A percentile compares a stretch with the other conserved stretches of the same genome.
phyloP scores from a whole-genome alignment of 2,797 vertebrate species.

The Sparidentex hasta region DNA sequence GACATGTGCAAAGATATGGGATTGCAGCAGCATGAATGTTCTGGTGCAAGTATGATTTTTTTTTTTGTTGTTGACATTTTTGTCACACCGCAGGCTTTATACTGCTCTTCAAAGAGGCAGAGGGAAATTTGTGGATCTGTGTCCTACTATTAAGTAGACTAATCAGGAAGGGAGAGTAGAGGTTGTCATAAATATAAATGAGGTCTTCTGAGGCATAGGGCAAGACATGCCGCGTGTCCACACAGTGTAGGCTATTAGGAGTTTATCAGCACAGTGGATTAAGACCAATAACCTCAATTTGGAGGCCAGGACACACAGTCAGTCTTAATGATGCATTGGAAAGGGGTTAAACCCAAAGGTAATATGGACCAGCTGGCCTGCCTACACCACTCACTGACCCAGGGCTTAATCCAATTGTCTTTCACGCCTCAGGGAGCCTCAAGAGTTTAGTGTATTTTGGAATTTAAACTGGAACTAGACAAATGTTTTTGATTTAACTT shows the following conservation, averaged over 20 bases:
- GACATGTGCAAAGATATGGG: slow-evolving; percentile 47
- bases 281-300: slow-evolving; percentile 79
- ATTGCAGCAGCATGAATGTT: slow-evolving; percentile 38
- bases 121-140: slow-evolving; percentile 78
- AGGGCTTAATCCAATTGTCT: slow-evolving; percentile 65
- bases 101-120: slow-evolving; percentile 61
- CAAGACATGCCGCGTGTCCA: slow-evolving; percentile 68
- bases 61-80: slow-evolving; percentile 63
- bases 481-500: too few relatives aligned
- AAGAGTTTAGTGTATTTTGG: slow-evolving; percentile 38
- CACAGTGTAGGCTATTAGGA: slow-evolving; percentile 71
- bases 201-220: slow-evolving; percentile 69
- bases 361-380: slow-evolving; percentile 68
- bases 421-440: slow-evolving; percentile 51
- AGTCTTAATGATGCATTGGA: slow-evolving; percentile 72
- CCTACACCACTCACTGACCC: slow-evolving; percentile 62
- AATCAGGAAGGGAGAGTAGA: slow-evolving; percentile 81
- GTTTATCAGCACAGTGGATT: slow-evolving; percentile 80
- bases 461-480: slow-evolving; percentile 2
- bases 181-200: slow-evolving; percentile 86
- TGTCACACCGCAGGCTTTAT: slow-evolving; percentile 71
- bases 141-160: slow-evolving; percentile 85
- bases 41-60: slow-evolving; percentile 21
- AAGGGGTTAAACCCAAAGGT: slow-evolving; percentile 74
- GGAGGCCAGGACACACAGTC: slow-evolving; percentile 72